Evolutionary conservation across 1,140 invertebrate species (phyloP), one percentile per base, ranked within the genome.

Genomic region (Leptinotarsa lineolata): DNA sequence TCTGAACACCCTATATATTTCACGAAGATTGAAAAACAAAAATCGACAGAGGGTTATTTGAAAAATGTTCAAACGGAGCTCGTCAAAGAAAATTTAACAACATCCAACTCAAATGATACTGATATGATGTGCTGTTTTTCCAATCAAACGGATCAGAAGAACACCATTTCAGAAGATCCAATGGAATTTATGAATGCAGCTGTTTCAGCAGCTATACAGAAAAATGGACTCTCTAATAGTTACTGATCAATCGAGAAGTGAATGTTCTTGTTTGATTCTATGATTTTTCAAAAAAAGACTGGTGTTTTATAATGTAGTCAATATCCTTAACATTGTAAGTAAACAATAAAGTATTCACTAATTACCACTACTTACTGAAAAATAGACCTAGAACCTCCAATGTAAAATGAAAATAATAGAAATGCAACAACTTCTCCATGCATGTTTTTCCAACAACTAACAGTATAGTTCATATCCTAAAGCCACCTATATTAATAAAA

Each of bases 121-220:
- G 72, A 73, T 64, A 73, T 58, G 6, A 44, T 65, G 20, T 74
- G 68, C 72, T 74, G 68, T 70, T 44, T 45, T 54, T 75, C 68
- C 66, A 75, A 74, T 44, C 45, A 15, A 18, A 70, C 70, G 24
- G 68, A 75, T 66, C 16, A 11, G 5, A 45, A 12, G 44, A 71
- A 63, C 44, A 15, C 63, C 13, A 73, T 71, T 18, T 18, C 75
- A 11, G 71, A 45, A 2, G 77, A 83, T 73, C 74, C 73, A 12
- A 77, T 80, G 81, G 88, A 91, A 77, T 90, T 92, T 79, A 78
- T 92, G 68, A 90, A 91, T 84, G 85, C 89, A 46, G 91, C 91
- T 67, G 89, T 92, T 12, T 87, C 88, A 30, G 90, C 89, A 76
- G 91, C 91, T 16, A 92, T 92, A 71, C 89, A 91, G 81, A 91